Base-by-base conservation (phyloP, 1,140 invertebrate species). In the Diuraphis noxia region DNA sequence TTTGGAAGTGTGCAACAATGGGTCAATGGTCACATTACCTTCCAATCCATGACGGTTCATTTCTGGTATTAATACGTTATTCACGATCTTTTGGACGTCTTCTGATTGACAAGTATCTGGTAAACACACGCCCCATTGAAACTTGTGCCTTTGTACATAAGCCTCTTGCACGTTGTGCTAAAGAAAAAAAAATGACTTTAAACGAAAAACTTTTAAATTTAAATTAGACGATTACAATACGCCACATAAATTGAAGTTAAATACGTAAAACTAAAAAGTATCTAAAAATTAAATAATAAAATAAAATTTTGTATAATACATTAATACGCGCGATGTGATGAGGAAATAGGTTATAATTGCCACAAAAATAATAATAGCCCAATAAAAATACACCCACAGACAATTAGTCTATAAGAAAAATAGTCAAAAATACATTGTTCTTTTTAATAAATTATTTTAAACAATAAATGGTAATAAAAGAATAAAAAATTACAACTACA, bases 81-180 rank as follows among this genome's bases (percentile, higher is more conserved):
- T 91, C 49, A 91, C 89, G n/a, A 91, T 91, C 5, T 91, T 81
- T 36, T 82, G 72, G 25, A 91, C 89, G 43, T 91, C 89, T 36
- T 82, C 34, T 1, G 41, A 19, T 52, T 91, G 21, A 38, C 89
- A 91, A 36, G 77, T 91, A 19, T 91, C 72, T 25, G 89, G 89
- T 91, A 91, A 49, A 81, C 89, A 91, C 10, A 91, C 72, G 10
- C 43, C 89, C 89, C 89, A 91, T 81, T 91, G 77, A 49, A 46
- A 91, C 1, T 40, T 77, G 19, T 91, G 89, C 30, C 89, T 91
- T 81, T 91, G 89, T 25, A 91, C 23, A 91, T 91, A 91, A 19
- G 81, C 89, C 5, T 38, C 72, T 52, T 91, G 89, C 49, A 91
- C 25, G 41, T 81, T 91, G 43, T 81, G 72, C 89, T 91, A 82